Evolutionary conservation across 2,113 vertebrate genomes (phyloP).

Genomic region (Alexandromys fortis): DNA sequence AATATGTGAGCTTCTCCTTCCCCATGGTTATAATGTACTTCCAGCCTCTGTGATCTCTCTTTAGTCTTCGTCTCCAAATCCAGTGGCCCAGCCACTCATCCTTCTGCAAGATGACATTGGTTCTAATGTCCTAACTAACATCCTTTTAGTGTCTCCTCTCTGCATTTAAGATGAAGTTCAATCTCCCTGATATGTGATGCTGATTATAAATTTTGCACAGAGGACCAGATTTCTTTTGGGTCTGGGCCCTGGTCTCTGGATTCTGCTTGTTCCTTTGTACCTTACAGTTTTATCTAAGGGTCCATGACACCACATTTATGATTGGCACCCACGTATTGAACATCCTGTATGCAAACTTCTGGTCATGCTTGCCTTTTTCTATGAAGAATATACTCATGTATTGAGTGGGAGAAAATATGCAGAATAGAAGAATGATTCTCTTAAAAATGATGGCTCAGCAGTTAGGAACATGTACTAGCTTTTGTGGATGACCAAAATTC

Average conservation of each 20-base stretch:
- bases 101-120: neutral
- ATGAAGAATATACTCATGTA: neutral
- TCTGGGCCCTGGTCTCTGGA: neutral
- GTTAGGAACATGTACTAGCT: neutral
- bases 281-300: neutral
- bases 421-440: neutral
- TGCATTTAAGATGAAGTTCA: neutral
- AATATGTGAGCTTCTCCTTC: neutral
- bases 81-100: neutral
- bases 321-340: neutral
- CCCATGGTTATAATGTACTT: neutral
- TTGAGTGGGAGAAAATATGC: neutral
- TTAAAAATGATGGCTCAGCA: neutral
- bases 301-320: neutral
- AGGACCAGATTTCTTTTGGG: neutral
- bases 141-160: neutral
- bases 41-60: neutral
- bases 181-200: neutral
- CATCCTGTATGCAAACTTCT: neutral
- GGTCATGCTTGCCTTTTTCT: neutral
- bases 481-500: neutral
- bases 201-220: neutral
- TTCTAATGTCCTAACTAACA: neutral
- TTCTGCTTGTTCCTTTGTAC: neutral
- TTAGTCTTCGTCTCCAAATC: neutral